phyloP scores from a whole-genome alignment of 2,113 vertebrate genomes.

The Micronisus gabar region DNA sequence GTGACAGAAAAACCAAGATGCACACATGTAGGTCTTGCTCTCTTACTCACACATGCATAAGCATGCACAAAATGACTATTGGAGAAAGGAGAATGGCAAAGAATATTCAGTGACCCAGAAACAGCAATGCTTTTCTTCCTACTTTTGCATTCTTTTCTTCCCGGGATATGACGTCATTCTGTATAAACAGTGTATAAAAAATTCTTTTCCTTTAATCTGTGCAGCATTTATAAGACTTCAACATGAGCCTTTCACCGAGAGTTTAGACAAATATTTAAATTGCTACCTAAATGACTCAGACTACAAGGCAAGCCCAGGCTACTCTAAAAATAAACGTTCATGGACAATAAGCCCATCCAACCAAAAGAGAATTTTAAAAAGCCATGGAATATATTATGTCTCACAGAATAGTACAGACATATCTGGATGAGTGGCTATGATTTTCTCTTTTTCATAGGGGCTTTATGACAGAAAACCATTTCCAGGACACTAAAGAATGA shows the following conservation, averaged over 20 bases:
- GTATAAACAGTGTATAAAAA: neutral
- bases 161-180: neutral
- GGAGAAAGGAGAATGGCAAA: neutral
- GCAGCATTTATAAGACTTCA: neutral
- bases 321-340: slow-evolving; percentile 46
- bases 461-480: neutral
- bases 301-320: neutral
- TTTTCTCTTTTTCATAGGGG: neutral
- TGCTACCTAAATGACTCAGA: slow-evolving; percentile 16
- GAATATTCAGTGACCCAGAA: neutral
- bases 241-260: neutral
- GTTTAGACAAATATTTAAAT: slow-evolving; percentile 54
- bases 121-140: neutral
- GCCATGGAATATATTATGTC: neutral
- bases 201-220: neutral
- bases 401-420: neutral
- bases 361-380: slow-evolving; percentile 50
- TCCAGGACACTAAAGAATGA: neutral
- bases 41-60: neutral
- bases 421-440: neutral
- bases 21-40: neutral
- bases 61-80: neutral
- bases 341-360: slow-evolving; percentile 26
- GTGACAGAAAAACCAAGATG: neutral
- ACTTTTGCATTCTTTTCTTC: neutral